phyloP scores from a whole-genome alignment of 1,140 invertebrate genomes.

The Drosophila takahashii region DNA sequence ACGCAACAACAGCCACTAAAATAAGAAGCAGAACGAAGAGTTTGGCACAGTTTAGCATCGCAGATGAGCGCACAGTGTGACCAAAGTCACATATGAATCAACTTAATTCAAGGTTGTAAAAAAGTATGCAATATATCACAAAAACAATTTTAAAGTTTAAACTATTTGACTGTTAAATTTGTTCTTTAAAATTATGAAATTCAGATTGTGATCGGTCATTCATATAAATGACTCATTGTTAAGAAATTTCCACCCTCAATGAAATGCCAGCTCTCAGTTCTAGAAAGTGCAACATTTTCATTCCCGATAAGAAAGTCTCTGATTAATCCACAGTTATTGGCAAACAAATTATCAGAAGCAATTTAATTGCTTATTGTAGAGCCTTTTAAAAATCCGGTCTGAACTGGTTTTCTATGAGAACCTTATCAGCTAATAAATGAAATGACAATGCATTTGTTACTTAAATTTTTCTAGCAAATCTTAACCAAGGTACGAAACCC shows the following conservation, averaged over 20 bases:
- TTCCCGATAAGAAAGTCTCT: slow-evolving; percentile 5
- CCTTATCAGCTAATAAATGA: slow-evolving; percentile 1
- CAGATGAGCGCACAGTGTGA: slow-evolving; percentile 21
- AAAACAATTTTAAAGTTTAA: too few species aligned
- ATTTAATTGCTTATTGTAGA: neutral
- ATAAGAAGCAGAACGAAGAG: neutral
- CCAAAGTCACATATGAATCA: neutral
- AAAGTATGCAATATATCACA: neutral
- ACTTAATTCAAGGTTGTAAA: neutral
- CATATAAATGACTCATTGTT: neutral
- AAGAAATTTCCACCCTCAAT: neutral
- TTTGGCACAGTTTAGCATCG: slow-evolving; percentile 28
- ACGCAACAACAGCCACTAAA: slow-evolving; percentile 6
- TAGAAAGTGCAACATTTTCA: neutral
- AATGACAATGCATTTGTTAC: neutral
- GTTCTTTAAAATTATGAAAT: too few species aligned
- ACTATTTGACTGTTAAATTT: too few species aligned
- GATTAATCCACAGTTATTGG: too few species aligned
- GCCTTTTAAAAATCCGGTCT: neutral
- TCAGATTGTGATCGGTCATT: too few species aligned
- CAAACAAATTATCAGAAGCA: neutral
- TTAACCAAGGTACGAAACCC: slow-evolving; percentile 14
- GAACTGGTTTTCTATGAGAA: neutral
- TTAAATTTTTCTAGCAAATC: neutral
- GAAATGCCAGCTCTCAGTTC: neutral